A percentile compares a stretch with the other conserved stretches of the same genome.
phyloP scores from a whole-genome alignment of 2,888 invertebrate genomes.

The Zygaena filipendulae region DNA sequence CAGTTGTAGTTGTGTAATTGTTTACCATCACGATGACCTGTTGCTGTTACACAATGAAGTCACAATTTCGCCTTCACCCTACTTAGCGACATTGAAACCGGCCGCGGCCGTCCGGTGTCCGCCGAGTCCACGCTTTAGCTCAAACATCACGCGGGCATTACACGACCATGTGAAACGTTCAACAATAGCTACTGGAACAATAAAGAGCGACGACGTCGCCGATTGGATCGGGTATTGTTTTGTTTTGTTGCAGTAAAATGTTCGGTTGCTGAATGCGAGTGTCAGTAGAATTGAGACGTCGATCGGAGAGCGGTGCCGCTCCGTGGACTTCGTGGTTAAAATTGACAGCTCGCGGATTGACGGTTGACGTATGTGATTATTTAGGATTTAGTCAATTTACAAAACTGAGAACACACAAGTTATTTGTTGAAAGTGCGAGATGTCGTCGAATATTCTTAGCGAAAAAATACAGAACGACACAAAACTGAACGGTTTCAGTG shows the following conservation, averaged over 20 bases:
- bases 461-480: constrained; percentile 48
- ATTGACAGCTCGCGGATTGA: no score
- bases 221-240: constrained; percentile 41
- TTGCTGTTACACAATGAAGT: constrained; percentile 17
- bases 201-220: constrained; percentile 24
- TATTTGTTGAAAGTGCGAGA: constrained; percentile 38
- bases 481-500: constrained; percentile 50
- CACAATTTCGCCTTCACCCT: constrained; percentile 27
- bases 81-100: constrained; percentile 31
- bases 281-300: constrained; percentile 38
- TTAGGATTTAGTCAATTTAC: no score
- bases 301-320: no score
- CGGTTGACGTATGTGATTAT: no score
- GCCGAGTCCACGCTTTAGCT: no score
- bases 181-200: no score
- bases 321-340: no score
- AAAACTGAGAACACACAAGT: no score
- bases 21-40: constrained; percentile 13
- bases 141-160: constrained; percentile 20
- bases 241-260: constrained; percentile 41
- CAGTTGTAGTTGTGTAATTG: no score
- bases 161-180: constrained; percentile 17
- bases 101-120: no score
- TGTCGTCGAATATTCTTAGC: constrained; percentile 52
- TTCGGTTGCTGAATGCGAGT: constrained; percentile 31